These are phyloP conservation scores for Nasonia vitripennis DNA, from an alignment of 1,140 invertebrate species.

Conservation along the genomic window DNA sequence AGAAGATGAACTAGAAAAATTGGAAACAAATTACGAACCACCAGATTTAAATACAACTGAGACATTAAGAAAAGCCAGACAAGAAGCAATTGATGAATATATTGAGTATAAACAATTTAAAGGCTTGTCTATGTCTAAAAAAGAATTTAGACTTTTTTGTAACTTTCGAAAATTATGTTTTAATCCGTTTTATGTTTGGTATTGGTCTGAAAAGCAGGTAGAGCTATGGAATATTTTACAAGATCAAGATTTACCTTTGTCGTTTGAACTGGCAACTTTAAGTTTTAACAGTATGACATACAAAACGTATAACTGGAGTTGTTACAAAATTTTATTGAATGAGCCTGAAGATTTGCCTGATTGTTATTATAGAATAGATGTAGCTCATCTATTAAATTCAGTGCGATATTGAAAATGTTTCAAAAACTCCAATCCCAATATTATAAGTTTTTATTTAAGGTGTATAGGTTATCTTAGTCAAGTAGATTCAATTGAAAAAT, in stretches of 20 bases:
- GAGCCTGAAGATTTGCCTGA: background rate
- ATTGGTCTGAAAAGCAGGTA: no score
- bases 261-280: no score
- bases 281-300: background rate
- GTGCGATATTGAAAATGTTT: background rate
- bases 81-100: background rate
- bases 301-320: background rate
- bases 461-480: background rate
- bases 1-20: no score
- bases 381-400: background rate
- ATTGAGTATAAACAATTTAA: background rate
- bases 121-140: background rate
- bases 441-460: background rate
- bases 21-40: no score
- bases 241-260: no score
- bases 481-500: background rate
- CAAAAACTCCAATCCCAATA: background rate
- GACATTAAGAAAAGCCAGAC: background rate
- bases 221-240: no score
- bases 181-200: background rate
- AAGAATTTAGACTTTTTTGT: background rate
- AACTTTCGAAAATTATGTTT: background rate
- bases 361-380: background rate
- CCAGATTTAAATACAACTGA: no score
- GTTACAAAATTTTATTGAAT: background rate